Evolutionary conservation across 2,113 vertebrate genomes (phyloP).

Genomic region (Cettia cetti): DNA sequence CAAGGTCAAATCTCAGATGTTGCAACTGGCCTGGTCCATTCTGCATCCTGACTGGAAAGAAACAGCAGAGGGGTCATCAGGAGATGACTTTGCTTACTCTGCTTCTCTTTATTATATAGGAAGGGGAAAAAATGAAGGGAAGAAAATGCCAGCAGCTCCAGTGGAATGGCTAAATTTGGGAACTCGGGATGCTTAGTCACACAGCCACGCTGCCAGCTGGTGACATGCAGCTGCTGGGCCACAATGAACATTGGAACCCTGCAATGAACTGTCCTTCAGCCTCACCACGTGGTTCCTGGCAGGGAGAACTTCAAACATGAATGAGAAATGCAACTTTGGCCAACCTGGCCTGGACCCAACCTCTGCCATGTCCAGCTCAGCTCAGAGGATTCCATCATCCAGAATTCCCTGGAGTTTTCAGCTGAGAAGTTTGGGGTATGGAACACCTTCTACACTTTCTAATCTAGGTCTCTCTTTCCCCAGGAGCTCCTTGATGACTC

Average conservation of each 20-base stretch:
- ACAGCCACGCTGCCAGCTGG: constrained; percentile 23
- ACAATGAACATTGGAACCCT: background rate
- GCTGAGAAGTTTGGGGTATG: background rate
- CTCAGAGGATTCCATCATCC: fast-evolving
- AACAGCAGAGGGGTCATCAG: background rate
- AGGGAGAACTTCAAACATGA: background rate
- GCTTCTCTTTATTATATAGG: background rate
- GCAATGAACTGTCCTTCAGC: constrained; percentile 39
- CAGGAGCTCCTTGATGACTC: constrained; percentile 30
- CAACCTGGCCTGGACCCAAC: background rate
- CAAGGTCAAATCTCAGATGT: background rate
- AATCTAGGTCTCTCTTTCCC: background rate
- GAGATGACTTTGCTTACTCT: background rate
- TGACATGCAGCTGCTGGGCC: constrained; percentile 47
- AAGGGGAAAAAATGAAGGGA: background rate
- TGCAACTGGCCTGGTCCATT: background rate
- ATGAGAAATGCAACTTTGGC: background rate
- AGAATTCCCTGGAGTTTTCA: background rate
- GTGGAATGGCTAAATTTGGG: constrained; percentile 42
- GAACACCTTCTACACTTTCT: background rate
- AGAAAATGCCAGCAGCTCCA: background rate
- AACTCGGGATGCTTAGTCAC: constrained; percentile 53
- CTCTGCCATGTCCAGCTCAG: background rate
- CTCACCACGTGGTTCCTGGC: background rate
- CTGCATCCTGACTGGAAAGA: background rate